A percentile compares a stretch with the other conserved stretches of the same genome.
phyloP scores from a whole-genome alignment of 2,113 vertebrate species.

The Serinus canaria region DNA sequence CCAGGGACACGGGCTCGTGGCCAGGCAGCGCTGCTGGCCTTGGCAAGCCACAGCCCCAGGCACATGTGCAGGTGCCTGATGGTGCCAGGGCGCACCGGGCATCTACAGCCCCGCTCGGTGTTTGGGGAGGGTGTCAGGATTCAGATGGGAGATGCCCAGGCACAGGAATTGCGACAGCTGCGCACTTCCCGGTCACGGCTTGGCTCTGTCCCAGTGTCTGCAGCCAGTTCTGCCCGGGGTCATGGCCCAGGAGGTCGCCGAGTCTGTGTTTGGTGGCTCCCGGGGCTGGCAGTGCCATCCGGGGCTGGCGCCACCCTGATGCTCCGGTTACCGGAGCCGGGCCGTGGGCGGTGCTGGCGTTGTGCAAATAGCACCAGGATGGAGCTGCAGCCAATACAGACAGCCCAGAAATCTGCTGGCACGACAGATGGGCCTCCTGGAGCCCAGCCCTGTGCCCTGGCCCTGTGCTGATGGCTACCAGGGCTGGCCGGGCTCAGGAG shows the following conservation, averaged over 20 bases:
- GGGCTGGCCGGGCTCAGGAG: rapidly evolving
- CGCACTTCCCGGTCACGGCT: background rate
- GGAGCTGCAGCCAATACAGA: background rate
- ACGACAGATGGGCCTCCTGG: background rate
- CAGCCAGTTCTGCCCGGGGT: background rate
- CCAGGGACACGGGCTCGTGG: background rate
- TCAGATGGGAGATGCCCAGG: background rate
- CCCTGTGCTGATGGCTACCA: background rate
- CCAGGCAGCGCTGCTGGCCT: background rate
- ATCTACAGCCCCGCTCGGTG: rapidly evolving
- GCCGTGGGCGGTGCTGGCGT: background rate
- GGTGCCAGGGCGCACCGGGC: background rate
- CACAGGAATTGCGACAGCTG: rapidly evolving
- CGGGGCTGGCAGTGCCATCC: rapidly evolving
- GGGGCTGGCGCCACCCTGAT: background rate
- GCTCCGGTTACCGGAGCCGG: background rate
- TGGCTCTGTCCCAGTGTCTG: background rate
- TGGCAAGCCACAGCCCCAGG: rapidly evolving
- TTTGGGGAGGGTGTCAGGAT: background rate
- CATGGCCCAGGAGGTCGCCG: rapidly evolving
- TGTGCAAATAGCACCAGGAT: background rate
- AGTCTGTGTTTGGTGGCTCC: background rate
- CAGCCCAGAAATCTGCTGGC: background rate
- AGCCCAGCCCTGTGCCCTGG: rapidly evolving
- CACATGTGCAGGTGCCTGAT: background rate